phyloP scores from a whole-genome alignment of 64 coral and sea anemone genomes.

The Hydrozoanthus tunicans region DNA sequence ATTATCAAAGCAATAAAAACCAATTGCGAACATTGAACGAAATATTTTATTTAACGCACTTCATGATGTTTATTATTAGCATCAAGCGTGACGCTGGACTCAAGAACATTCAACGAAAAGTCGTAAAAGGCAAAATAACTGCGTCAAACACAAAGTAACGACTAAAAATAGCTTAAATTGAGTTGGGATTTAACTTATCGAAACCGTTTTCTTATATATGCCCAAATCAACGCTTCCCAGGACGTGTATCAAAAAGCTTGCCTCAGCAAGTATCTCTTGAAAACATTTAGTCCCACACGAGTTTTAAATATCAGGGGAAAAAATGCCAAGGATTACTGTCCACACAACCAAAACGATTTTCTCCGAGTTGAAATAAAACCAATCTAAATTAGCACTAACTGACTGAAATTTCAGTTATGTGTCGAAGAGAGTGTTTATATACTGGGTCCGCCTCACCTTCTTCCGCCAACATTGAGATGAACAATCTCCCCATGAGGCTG shows the following conservation, averaged over 20 bases:
- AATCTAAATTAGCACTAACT: neutral
- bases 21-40: no score
- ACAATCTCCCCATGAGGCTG: slow-evolving; percentile 83
- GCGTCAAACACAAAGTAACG: no score
- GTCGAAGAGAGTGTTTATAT: neutral
- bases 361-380: neutral
- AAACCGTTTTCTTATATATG: no score
- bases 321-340: neutral
- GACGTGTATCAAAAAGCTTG: neutral
- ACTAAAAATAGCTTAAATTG: no score
- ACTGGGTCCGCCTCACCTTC: slow-evolving; percentile 54
- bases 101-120: no score
- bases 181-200: no score
- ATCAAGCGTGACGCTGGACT: no score
- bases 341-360: neutral
- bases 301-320: neutral
- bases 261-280: neutral
- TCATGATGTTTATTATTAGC: no score
- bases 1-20: no score
- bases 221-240: no score
- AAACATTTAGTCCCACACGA: neutral
- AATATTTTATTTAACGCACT: no score
- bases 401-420: neutral
- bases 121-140: no score
- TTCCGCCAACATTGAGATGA: slow-evolving; percentile 87